Evolutionary conservation across 1,140 invertebrate genomes (phyloP).

Genomic region (Trichoplusia ni): DNA sequence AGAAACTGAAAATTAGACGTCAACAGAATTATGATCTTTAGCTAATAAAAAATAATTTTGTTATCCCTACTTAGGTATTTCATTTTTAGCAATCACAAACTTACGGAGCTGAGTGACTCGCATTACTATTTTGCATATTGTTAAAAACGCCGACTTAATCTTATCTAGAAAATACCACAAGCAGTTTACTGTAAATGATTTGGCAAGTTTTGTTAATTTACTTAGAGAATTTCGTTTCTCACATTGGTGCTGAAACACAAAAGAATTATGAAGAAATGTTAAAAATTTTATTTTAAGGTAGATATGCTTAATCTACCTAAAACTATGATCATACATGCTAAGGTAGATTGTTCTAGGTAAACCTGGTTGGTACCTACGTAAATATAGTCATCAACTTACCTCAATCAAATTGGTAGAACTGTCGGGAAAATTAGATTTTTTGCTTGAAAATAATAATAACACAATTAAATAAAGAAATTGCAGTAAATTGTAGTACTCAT

Average conservation of each 20-base stretch:
- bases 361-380: no score
- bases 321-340: no score
- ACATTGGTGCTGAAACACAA: neutral
- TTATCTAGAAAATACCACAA: neutral
- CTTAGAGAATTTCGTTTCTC: neutral
- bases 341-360: no score
- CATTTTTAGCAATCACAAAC: neutral
- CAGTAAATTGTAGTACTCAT: neutral
- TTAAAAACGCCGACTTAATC: neutral
- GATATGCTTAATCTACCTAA: no score
- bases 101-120: neutral
- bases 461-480: neutral
- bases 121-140: neutral
- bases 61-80: neutral
- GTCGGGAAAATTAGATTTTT: neutral
- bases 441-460: neutral
- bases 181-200: neutral
- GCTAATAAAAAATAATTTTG: no score
- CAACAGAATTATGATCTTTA: no score
- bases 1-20: no score
- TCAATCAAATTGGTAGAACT: neutral
- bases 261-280: no score
- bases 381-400: constrained; percentile 22
- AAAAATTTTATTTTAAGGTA: no score
- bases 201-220: neutral